Conservation (phyloP, 2,888 invertebrate species). For the Orgyia antiqua region DNA sequence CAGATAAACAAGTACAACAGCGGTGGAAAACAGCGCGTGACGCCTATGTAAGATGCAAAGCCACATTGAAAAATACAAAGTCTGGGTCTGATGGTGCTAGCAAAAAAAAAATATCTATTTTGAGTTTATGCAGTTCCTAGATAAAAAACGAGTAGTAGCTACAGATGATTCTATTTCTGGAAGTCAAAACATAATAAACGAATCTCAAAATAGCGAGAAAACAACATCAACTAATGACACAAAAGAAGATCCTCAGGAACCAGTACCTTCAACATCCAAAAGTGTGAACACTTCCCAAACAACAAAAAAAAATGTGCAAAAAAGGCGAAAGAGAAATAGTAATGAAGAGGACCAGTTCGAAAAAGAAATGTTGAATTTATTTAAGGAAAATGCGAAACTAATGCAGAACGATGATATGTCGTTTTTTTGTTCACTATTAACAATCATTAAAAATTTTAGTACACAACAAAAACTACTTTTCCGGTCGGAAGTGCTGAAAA, state of each 20-base stretch:
- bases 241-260: too few relatives aligned
- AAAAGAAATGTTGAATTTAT: not conserved
- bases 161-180: not conserved
- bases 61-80: constrained; percentile 12
- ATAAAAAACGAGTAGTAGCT: constrained; percentile 3
- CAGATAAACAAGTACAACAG: not conserved
- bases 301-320: constrained; percentile 18
- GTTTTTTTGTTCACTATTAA: constrained; percentile 12
- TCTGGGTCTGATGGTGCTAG: constrained; percentile 21
- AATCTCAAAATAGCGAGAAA: too few relatives aligned
- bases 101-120: constrained; percentile 7
- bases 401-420: not conserved
- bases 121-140: not conserved
- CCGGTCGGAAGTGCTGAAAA: constrained; percentile 22
- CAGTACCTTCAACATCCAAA: too few relatives aligned
- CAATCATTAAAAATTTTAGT: constrained; percentile 21
- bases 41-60: constrained; percentile 17
- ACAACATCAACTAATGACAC: too few relatives aligned
- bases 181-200: too few relatives aligned
- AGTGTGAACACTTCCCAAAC: too few relatives aligned
- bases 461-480: constrained; percentile 22
- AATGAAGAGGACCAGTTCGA: constrained; percentile 6
- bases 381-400: not conserved
- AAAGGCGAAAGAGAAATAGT: not conserved
- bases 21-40: constrained; percentile 20